Evolutionary conservation across 37 sponge, comb jelly and placozoan species (phyloP).

Genomic region (Dysidea cf. avara): DNA sequence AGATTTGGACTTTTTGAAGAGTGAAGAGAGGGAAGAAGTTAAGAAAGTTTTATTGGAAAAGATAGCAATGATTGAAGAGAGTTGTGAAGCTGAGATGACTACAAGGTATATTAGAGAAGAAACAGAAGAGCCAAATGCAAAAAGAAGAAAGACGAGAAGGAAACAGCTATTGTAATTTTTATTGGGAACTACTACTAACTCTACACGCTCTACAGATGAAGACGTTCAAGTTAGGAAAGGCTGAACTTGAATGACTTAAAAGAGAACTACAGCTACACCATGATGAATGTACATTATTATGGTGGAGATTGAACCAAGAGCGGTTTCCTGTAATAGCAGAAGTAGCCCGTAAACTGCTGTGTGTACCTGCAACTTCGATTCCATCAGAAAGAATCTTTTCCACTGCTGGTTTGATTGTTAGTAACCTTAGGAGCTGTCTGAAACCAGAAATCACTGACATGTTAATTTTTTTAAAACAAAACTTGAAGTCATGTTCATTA

Average conservation of each 20-base stretch:
- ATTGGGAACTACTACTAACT: too few species aligned
- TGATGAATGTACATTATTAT: background rate
- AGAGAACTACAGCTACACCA: too few species aligned
- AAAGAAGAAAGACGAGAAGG: too few species aligned
- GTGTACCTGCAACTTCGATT: background rate
- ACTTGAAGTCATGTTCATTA: too few species aligned
- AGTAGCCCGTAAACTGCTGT: background rate
- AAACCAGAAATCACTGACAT: too few species aligned
- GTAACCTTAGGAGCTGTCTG: background rate
- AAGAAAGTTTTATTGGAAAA: background rate
- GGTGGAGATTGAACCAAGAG: background rate
- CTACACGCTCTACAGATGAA: too few species aligned
- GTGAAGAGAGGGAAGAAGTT: too few species aligned
- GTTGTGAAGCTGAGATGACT: background rate
- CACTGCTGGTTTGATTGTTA: background rate
- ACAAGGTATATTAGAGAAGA: background rate
- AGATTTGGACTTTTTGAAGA: background rate
- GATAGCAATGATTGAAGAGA: background rate
- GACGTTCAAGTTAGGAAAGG: too few species aligned
- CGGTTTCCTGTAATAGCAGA: conserved; percentile 3
- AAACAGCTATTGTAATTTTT: too few species aligned
- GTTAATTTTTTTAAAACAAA: too few species aligned
- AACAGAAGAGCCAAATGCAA: too few species aligned
- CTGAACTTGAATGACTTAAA: too few species aligned
- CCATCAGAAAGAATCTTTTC: conserved; percentile 17